These are phyloP conservation scores for Grapholita molesta DNA, from an alignment of 1,140 invertebrate species.

Conservation along the genomic window DNA sequence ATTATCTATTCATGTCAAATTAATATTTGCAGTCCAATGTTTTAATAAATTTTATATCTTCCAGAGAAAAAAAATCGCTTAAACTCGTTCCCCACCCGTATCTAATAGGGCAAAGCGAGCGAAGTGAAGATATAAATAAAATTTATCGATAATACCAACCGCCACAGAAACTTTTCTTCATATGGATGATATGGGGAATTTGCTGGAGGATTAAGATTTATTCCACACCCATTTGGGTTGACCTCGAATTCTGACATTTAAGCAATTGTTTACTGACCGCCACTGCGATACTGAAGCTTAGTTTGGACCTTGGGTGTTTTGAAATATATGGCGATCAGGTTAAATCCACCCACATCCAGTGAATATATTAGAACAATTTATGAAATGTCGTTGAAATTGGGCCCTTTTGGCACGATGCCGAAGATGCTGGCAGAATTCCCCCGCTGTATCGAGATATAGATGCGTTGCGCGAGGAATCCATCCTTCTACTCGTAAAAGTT, in stretches of 20 bases:
- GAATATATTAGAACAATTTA: too few relatives aligned
- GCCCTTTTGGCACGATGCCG: too few relatives aligned
- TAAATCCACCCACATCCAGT: too few relatives aligned
- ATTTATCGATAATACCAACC: constrained; percentile 13
- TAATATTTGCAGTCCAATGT: too few relatives aligned
- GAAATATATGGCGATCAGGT: too few relatives aligned
- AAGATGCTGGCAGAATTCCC: too few relatives aligned
- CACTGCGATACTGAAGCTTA: background rate
- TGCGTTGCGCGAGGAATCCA: too few relatives aligned
- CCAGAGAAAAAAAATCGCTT: background rate
- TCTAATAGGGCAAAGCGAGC: constrained; percentile 4
- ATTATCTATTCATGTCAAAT: too few relatives aligned
- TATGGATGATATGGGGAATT: constrained; percentile 6
- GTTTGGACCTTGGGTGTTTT: background rate
- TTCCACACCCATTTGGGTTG: background rate
- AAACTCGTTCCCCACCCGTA: background rate
- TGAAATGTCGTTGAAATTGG: too few relatives aligned
- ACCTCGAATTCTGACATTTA: background rate
- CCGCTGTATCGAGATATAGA: too few relatives aligned
- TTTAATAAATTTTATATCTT: too few relatives aligned
- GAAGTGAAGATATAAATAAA: constrained; percentile 11
- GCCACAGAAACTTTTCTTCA: constrained; percentile 16
- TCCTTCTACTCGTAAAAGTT: too few relatives aligned
- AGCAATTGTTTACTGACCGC: background rate
- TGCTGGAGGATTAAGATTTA: constrained; percentile 7